These are phyloP conservation scores for Matsumurasca onukii DNA, from an alignment of 1,140 invertebrate species.

Conservation along the genomic window DNA sequence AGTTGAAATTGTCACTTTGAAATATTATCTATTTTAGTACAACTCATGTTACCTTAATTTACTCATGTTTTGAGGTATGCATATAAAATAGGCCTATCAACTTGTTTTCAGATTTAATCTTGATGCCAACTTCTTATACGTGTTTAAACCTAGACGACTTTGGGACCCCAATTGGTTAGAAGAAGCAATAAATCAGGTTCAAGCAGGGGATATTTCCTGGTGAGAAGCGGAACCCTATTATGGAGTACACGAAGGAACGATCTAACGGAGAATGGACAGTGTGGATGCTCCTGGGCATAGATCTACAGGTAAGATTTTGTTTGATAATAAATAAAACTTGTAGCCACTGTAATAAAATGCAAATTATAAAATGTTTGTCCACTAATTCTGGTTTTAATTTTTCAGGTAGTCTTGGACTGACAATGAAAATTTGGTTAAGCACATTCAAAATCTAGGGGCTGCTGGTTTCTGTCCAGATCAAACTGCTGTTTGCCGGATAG, in stretches of 20 bases:
- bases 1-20: too few relatives aligned
- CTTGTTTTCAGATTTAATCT: background rate
- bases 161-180: conserved; percentile 14
- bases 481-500: background rate
- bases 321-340: background rate
- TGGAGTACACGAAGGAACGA: background rate
- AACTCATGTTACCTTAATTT: too few relatives aligned
- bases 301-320: background rate
- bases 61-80: background rate
- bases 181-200: conserved; percentile 22
- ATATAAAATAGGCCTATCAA: background rate
- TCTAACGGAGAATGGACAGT: background rate
- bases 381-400: background rate
- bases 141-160: conserved; percentile 20
- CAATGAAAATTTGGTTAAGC: background rate
- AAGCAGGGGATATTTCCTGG: background rate
- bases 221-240: conserved; percentile 27
- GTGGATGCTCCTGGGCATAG: background rate
- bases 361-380: background rate
- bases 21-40: too few relatives aligned
- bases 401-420: background rate
- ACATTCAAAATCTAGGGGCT: background rate
- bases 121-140: conserved; percentile 30
- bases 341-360: background rate
- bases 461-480: background rate